Evolutionary conservation across 2,113 vertebrate genomes (phyloP), one percentile per base, ranked within the genome.

Genomic region (Synodontis membranacea): DNA sequence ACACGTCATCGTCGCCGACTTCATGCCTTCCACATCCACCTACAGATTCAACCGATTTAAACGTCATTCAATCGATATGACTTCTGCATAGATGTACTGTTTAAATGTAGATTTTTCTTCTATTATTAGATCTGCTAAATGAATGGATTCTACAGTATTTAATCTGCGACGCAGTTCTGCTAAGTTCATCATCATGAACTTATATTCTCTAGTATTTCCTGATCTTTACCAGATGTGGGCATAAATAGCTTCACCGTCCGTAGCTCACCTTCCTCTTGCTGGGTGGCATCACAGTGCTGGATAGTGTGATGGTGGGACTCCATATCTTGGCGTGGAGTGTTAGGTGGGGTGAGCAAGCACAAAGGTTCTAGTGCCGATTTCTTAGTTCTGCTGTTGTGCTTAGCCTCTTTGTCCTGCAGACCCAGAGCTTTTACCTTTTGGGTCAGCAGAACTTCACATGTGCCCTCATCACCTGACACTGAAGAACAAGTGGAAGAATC

Each of bases 281-380:
- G 39, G 42, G 89, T 89, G 15, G 52, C 78, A 82, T 80, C 82
- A 87, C 64, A 88, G 72, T 79, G 42, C 75, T 50, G 50, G 19
- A 15, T 25, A 48, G 34, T 79, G 44, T 48, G 60, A 58, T 66
- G 23, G 37, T 60, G 50, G 28, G 85, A 52, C 46, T 87, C 37
- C 31, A 80, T 82, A 28, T 90, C 87, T 28, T 88, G 80, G n/a
- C 37, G 92, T 9, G 94, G 93, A 1, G 92, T 94, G 90, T 93
- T 93, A 17, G 95, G 94, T 3, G 94, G 93, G 6, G 94, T 95
- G 66, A 94, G 91, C 46, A 95, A 93, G 82, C 93, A 93, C 4
- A 90, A 91, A 0, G 92, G 84, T 72, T 95, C 94, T 82, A 90
- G 84, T 6, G 84, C 76, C 0, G 92, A 86, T 72, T 82, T 86